Evolutionary conservation across 2,113 vertebrate genomes (phyloP).

Genomic region (Pedetes capensis): DNA sequence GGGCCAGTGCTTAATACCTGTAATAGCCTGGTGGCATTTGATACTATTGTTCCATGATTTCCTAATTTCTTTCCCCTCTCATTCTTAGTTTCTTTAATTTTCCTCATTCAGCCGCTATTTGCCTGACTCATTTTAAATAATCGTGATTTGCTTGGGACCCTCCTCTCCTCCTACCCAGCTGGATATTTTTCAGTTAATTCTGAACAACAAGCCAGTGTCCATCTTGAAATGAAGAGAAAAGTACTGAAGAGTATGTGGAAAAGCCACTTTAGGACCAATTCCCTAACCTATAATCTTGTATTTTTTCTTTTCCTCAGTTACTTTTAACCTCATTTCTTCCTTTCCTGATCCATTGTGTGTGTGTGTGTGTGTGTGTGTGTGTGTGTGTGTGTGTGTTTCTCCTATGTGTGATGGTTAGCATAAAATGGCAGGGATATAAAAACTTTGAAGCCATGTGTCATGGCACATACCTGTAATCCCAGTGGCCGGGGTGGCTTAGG

Average conservation of each 20-base stretch:
- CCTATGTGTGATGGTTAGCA: not conserved
- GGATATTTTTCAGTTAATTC: not conserved
- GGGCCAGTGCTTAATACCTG: not conserved
- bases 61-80: not conserved
- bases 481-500: too few species aligned
- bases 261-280: not conserved
- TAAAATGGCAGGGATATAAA: not conserved
- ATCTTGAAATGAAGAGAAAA: slow-evolving; percentile 10
- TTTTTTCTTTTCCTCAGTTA: slow-evolving; percentile 11
- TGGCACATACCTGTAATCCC: too few species aligned
- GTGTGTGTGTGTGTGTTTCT: rapidly evolving
- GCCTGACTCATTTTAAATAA: not conserved
- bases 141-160: not conserved
- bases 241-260: not conserved
- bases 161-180: not conserved
- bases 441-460: not conserved
- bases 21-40: not conserved
- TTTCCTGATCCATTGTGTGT: not conserved
- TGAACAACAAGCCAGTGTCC: not conserved
- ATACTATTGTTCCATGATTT: not conserved
- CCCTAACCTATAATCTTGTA: not conserved
- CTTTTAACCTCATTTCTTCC: not conserved
- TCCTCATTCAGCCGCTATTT: not conserved
- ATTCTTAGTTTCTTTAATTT: slow-evolving; percentile 32
- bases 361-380: too few species aligned